These are phyloP conservation scores for Brachionus asplanchnoidis DNA, from an alignment of 1,140 invertebrate genomes.

Conservation along the genomic window DNA sequence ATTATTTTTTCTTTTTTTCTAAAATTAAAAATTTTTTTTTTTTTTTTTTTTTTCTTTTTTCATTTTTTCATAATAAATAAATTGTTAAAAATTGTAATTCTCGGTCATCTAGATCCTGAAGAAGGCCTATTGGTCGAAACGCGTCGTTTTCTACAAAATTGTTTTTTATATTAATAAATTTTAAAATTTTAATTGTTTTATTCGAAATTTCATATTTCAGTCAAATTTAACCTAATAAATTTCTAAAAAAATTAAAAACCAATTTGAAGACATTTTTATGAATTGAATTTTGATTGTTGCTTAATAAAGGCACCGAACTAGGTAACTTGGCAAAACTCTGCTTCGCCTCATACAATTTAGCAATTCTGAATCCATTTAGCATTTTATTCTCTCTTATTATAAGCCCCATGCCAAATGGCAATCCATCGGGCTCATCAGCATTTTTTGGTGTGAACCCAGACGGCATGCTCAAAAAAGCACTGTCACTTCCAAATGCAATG, in stretches of 20 bases:
- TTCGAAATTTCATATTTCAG: no score
- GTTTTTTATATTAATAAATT: no score
- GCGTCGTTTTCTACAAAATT: no score
- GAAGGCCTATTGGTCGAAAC: no score
- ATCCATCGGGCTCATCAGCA: neutral
- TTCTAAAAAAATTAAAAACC: neutral
- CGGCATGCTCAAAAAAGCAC: neutral
- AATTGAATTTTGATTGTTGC: neutral
- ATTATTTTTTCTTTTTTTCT: no score
- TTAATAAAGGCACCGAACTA: slow-evolving; percentile 8
- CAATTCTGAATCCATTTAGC: slow-evolving; percentile 10
- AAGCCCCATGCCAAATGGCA: slow-evolving; percentile 1
- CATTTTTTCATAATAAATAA: no score
- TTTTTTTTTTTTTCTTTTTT: no score
- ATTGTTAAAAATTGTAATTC: no score
- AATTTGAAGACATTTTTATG: neutral
- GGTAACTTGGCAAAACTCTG: slow-evolving; percentile 3
- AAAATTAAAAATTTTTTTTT: no score
- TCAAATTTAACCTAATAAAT: neutral
- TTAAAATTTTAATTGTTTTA: no score
- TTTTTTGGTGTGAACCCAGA: neutral
- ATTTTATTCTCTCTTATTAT: neutral
- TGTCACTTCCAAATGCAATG: neutral
- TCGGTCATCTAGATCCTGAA: no score
- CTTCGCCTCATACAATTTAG: slow-evolving; percentile 18